These are phyloP conservation scores for Plecotus auritus DNA, from an alignment of 2,113 vertebrate genomes.

Conservation along the genomic window DNA sequence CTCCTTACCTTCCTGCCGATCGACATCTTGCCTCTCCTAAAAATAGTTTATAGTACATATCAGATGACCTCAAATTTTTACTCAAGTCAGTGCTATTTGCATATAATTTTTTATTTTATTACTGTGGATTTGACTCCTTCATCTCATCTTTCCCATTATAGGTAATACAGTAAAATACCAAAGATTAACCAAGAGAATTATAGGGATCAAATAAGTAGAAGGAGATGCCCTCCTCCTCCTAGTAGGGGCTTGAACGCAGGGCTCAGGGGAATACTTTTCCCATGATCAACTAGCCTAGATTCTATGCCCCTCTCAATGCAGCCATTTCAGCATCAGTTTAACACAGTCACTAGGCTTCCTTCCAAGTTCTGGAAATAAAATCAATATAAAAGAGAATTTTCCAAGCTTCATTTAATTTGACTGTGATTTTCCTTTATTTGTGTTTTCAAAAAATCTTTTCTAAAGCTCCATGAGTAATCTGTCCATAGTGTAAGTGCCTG, in stretches of 20 bases:
- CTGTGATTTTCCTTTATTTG: conserved; percentile 83
- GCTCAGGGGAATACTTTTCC: conserved; percentile 54
- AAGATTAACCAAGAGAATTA: conserved; percentile 33
- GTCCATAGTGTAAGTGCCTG: conserved; percentile 76
- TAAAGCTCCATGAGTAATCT: conserved; percentile 80
- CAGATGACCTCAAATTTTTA: background rate
- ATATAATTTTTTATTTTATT: conserved; percentile 50
- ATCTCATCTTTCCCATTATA: conserved; percentile 15
- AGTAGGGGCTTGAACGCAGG: conserved; percentile 45
- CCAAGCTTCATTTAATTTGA: conserved; percentile 78
- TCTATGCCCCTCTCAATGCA: conserved; percentile 40
- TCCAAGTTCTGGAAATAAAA: conserved; percentile 79
- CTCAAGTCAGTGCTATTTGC: background rate
- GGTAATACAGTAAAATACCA: conserved; percentile 36
- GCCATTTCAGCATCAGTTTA: conserved; percentile 66
- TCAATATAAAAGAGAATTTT: conserved; percentile 76
- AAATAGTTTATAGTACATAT: conserved; percentile 6
- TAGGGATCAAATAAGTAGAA: background rate
- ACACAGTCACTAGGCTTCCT: conserved; percentile 62
- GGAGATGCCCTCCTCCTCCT: conserved; percentile 32
- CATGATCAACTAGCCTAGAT: conserved; percentile 52
- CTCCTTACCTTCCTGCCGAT: too few species aligned
- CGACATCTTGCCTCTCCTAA: too few species aligned
- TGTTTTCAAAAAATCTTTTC: conserved; percentile 78
- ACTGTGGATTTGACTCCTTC: conserved; percentile 30